These are phyloP conservation scores for Premnoplex brunnescens DNA, from an alignment of 2,797 vertebrate genomes.

Conservation along the genomic window DNA sequence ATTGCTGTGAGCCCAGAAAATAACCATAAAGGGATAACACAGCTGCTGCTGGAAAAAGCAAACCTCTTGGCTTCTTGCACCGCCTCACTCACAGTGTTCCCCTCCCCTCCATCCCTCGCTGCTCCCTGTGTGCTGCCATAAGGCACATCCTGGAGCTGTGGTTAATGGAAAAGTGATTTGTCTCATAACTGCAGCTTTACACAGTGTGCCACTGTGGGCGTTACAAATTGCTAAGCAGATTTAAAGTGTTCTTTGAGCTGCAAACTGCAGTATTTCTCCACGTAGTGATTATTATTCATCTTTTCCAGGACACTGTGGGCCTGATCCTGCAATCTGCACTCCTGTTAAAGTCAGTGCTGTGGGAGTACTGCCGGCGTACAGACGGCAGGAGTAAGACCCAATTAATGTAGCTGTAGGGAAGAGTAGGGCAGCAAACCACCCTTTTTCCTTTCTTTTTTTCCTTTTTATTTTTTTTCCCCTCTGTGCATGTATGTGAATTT, in stretches of 20 bases:
- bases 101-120: background rate
- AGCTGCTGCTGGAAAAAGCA: background rate
- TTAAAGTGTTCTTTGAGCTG: conserved; percentile 68
- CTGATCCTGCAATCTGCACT: conserved; percentile 70
- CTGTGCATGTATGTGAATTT: background rate
- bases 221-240: conserved; percentile 72
- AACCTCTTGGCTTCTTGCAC: background rate
- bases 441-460: background rate
- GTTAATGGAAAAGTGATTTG: conserved; percentile 68
- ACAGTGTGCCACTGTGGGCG: conserved; percentile 67
- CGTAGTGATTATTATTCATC: conserved; percentile 64
- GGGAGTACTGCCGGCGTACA: conserved; percentile 24
- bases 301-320: conserved; percentile 60
- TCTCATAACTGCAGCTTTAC: conserved; percentile 67
- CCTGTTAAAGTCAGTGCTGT: conserved; percentile 50
- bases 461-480: fast-evolving
- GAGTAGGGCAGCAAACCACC: background rate
- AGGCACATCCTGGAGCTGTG: conserved; percentile 8
- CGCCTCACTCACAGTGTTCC: background rate
- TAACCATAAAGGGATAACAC: background rate
- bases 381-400: conserved; percentile 51
- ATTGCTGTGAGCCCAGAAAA: background rate
- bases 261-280: conserved; percentile 66
- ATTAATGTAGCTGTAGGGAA: conserved; percentile 34
- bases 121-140: background rate